Base-by-base conservation (phyloP, 2,888 invertebrate species). In the Crematogaster levior region DNA sequence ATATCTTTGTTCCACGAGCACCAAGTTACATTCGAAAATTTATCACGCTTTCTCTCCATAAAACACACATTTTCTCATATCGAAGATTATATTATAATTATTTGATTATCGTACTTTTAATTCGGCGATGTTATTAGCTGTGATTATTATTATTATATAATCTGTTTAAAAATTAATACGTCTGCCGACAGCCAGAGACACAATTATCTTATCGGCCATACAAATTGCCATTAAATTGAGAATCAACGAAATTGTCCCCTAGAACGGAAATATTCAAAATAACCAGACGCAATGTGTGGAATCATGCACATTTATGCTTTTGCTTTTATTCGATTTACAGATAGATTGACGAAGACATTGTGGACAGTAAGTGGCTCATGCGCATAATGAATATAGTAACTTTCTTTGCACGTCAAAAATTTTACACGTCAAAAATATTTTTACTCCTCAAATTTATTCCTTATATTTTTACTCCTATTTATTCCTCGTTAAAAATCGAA, bases 171-270 rank as follows among this genome's bases (percentile, higher is more conserved):
- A 48, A 37, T 46, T 34, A 48, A 61, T 3, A 7, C 24, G 18
- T 51, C n/a, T 24, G 30, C n/a, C 21, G 34, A 46, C 43, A 61
- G 1, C 0, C n/a, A 37, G 37, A 3, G 18, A 37, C 7, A 37
- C 12, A 48, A 63, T 63, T 24, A 63, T 51, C 48, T 63, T 48
- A 63, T 37, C 37, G n/a, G 21, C 5, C n/a, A 73, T 43, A 43
- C 46, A 24, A 63, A 74, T 60, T n/a, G 72, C 18, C 40, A 30
- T 60, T 75, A 63, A 75, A 63, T 61, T 37, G 63, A 34, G 24
- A 48, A 61, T 63, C 63, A 34, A 63, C 48, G 48, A 37, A 48
- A 75, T 63, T 63, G 37, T 37, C 63, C 61, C n/a, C 48, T 34
- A 43, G 24, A 46, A 37, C 40, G 24, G 48, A 61, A 74, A 37